phyloP scores from a whole-genome alignment of 2,113 vertebrate genomes.

The Butorides virescens region DNA sequence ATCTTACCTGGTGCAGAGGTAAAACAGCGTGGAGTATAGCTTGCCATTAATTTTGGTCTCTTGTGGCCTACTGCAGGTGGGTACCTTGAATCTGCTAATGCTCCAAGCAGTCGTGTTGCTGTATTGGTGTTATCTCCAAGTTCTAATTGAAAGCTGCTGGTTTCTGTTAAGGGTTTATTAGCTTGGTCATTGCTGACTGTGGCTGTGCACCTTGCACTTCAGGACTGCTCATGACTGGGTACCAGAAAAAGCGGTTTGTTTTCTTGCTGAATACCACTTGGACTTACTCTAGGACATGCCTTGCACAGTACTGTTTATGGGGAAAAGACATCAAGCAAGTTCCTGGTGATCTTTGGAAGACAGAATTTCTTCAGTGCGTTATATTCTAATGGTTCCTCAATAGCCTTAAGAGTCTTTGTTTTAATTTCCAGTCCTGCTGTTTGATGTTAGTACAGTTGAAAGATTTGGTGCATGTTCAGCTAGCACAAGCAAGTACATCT shows the following conservation, averaged over 20 bases:
- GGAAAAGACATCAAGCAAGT: accelerated
- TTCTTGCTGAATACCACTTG: background rate
- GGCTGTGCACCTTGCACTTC: background rate
- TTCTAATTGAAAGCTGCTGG: background rate
- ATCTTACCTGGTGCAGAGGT: background rate
- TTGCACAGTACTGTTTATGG: background rate
- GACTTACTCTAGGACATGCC: background rate
- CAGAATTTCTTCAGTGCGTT: background rate
- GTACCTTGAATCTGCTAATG: background rate
- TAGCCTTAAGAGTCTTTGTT: background rate
- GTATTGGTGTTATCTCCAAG: background rate
- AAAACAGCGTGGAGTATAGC: background rate
- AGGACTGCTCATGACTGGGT: background rate
- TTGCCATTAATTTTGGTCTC: background rate
- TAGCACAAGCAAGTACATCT: background rate
- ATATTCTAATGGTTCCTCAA: background rate
- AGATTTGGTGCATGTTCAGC: background rate
- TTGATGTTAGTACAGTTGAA: background rate
- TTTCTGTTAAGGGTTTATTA: background rate
- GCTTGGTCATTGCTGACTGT: background rate
- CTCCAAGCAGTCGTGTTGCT: background rate
- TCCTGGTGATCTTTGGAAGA: background rate
- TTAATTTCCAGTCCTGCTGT: background rate
- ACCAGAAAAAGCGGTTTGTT: background rate
- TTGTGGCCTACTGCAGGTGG: background rate